These are phyloP conservation scores for Adelosebastes latens DNA, from an alignment of 2,797 vertebrate species.

Conservation along the genomic window DNA sequence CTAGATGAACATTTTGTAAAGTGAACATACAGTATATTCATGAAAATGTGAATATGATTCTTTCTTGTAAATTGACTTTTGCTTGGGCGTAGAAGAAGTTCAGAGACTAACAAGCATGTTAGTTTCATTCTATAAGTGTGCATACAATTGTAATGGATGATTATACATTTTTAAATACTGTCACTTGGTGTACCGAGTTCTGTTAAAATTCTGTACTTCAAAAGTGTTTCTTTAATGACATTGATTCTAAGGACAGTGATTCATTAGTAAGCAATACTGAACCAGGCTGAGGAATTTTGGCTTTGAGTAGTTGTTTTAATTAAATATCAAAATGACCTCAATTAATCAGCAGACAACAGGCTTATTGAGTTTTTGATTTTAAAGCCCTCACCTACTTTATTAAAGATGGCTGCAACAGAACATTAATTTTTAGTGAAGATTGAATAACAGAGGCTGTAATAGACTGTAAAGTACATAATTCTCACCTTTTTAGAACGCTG, in stretches of 20 bases:
- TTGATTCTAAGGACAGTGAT: conserved; percentile 5
- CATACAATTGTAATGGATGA: no score
- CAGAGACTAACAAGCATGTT: neutral
- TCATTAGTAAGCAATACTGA: conserved; percentile 13
- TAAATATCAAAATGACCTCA: conserved; percentile 49
- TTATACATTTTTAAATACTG: neutral
- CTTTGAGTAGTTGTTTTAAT: conserved; percentile 48
- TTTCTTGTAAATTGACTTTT: neutral
- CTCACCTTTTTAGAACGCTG: neutral
- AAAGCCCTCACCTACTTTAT: conserved; percentile 5
- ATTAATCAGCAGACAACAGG: conserved; percentile 40
- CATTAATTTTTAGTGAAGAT: conserved; percentile 20
- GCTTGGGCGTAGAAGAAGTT: neutral
- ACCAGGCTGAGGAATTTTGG: neutral
- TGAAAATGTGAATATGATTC: neutral
- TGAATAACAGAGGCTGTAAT: neutral
- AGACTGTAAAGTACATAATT: neutral
- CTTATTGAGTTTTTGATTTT: conserved; percentile 18
- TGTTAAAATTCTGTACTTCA: neutral
- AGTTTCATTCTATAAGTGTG: neutral
- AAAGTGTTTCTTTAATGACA: neutral
- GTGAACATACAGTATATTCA: neutral
- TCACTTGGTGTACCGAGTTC: neutral
- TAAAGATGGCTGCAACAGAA: conserved; percentile 11
- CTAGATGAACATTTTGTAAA: neutral